Percentiles rank a stretch among this genome's conserved stretches.
phyloP scores from a whole-genome alignment of 2,888 invertebrate species.

The Amphipyra berbera region DNA sequence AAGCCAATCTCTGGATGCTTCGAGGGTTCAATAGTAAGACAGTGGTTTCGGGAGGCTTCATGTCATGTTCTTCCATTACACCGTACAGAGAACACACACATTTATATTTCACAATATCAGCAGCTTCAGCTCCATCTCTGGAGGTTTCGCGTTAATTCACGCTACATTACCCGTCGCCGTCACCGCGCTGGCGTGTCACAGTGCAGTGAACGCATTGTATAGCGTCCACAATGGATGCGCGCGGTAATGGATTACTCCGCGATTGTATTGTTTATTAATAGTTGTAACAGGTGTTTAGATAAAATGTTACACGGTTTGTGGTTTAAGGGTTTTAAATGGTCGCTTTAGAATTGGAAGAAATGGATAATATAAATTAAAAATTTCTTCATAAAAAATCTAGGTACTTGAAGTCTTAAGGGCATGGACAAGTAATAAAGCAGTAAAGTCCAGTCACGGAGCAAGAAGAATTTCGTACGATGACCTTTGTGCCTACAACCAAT shows the following conservation, averaged over 20 bases:
- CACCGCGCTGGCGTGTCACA: slow-evolving; percentile 57
- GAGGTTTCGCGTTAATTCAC: slow-evolving; percentile 59
- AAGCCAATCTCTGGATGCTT: too few species aligned
- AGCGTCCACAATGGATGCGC: slow-evolving; percentile 58
- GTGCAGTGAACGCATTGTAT: slow-evolving; percentile 68
- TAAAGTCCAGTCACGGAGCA: too few species aligned
- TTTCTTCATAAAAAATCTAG: too few species aligned
- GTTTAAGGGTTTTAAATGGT: not conserved
- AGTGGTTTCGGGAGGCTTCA: too few species aligned
- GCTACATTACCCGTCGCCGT: slow-evolving; percentile 63
- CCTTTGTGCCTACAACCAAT: too few species aligned
- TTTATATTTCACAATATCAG: slow-evolving; percentile 37
- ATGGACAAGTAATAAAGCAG: too few species aligned
- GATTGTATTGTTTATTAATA: slow-evolving; percentile 55
- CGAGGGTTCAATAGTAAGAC: too few species aligned
- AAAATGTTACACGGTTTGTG: not conserved
- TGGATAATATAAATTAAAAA: too few species aligned
- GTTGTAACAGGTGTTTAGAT: slow-evolving; percentile 38
- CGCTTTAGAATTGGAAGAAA: not conserved
- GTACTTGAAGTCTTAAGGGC: too few species aligned
- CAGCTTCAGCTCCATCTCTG: slow-evolving; percentile 35
- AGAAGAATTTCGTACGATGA: too few species aligned
- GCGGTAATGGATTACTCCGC: slow-evolving; percentile 66
- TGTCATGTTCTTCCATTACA: too few species aligned
- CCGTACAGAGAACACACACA: slow-evolving; percentile 1